Base-by-base conservation (phyloP, 2,797 vertebrate species). In the Etheostoma perlongum region DNA sequence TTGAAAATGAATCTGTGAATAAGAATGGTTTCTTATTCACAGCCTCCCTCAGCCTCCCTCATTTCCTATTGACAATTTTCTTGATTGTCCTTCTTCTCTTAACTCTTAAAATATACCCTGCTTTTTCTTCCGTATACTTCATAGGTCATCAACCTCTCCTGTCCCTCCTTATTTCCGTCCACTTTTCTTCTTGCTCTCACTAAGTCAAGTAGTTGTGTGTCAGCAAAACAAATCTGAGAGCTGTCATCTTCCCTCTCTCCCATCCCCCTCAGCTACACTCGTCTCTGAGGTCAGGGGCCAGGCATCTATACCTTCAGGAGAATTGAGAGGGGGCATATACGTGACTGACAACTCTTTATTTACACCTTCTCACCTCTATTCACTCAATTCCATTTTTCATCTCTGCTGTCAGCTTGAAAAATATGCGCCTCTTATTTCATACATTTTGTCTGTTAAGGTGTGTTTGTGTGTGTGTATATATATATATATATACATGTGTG, bases 301-400 rank as follows among this genome's bases (percentile, higher is more conserved):
- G 33, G 52, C 40, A 53, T 83, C 72, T 76, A 47, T 65, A 75
- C 74, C 74, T 78, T 64, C 65, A 48, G 64, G 58, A 73, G 74
- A 59, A 79, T 76, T 53, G 16, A 59, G 75, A 42, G 13, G 63
- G 63, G 63, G 57, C 23, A 64, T 73, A 47, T 57, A 78, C 15
- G 52, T 13, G 47, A 58, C 80, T 81, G 81, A 82, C 82, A 73
- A 59, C 30, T 72, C 89, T 89, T 83, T 80, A 90, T 92, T 90
- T 85, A 75, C 89, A 87, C 88, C 86, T 88, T 74, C 36, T 72
- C 55, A 25, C 23, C 44, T 78, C 36, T 61, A 49, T 51, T 77
- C 68, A 18, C 68, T 85, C 60, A 7, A 30, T 68, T 76, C 60
- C 44, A 74, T 82, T 87, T 85, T 74, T 78, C 84, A 64, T 82